Evolutionary conservation across 2,113 vertebrate species (phyloP).

Genomic region (Pyxicephalus adspersus): DNA sequence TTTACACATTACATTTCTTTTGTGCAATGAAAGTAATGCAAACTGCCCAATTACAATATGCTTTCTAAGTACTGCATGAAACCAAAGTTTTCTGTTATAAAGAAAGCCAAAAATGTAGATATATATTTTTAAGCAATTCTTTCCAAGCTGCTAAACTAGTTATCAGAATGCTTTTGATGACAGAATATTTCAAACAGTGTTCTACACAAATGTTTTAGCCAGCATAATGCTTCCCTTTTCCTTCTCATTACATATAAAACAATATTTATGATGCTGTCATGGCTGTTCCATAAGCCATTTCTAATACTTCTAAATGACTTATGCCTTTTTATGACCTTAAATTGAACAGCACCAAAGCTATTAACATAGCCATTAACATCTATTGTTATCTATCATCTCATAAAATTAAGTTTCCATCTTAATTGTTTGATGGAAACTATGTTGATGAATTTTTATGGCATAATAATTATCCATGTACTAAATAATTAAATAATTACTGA

Average conservation of each 20-base stretch:
- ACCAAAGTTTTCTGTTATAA: too few relatives aligned
- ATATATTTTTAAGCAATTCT: too few relatives aligned
- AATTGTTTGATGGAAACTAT: constrained; percentile 34
- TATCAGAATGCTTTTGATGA: background rate
- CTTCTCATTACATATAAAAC: background rate
- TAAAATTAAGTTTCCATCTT: constrained; percentile 26
- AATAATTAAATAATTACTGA: constrained; percentile 33
- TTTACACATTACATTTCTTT: background rate
- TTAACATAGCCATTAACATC: constrained; percentile 46
- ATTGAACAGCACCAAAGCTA: constrained; percentile 26
- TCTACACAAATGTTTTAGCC: background rate
- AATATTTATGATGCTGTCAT: constrained; percentile 14
- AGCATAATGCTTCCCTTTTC: background rate
- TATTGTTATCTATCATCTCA: constrained; percentile 39
- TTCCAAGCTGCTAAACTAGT: too few relatives aligned
- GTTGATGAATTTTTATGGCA: constrained; percentile 26
- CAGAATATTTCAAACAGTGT: background rate
- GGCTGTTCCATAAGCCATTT: constrained; percentile 16
- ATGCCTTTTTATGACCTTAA: constrained; percentile 29
- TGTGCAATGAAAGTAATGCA: background rate
- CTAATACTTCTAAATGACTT: constrained; percentile 15
- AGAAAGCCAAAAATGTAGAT: too few relatives aligned
- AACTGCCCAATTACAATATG: too few relatives aligned
- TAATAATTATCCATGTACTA: constrained; percentile 26
- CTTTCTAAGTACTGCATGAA: too few relatives aligned